These are phyloP conservation scores for Lepidochrysops patricia DNA, from an alignment of 2,888 invertebrate genomes.

Conservation along the genomic window DNA sequence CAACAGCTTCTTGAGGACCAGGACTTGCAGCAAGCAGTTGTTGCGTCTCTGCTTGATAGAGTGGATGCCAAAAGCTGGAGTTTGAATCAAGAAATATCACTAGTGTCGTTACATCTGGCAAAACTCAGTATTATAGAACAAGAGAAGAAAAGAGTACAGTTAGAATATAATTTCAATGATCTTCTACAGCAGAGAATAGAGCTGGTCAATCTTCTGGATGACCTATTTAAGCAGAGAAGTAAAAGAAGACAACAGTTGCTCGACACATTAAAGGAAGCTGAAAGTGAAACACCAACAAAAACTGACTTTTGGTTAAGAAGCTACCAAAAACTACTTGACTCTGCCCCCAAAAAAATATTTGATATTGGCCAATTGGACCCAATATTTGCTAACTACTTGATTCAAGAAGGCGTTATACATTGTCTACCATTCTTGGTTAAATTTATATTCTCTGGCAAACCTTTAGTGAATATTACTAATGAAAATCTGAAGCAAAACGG, in stretches of 20 bases:
- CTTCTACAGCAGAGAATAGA: conserved; percentile 79
- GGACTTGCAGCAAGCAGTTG: conserved; percentile 81
- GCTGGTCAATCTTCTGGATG: conserved; percentile 78
- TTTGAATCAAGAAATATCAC: conserved; percentile 81
- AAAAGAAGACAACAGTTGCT: conserved; percentile 78
- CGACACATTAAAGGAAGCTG: conserved; percentile 81
- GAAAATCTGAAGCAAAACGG: conserved; percentile 75
- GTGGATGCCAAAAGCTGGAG: conserved; percentile 85
- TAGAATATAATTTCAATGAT: conserved; percentile 81
- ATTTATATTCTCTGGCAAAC: conserved; percentile 69
- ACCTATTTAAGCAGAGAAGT: conserved; percentile 80
- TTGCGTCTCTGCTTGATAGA: conserved; percentile 80
- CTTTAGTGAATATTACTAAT: conserved; percentile 67
- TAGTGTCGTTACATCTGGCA: conserved; percentile 82
- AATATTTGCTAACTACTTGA: conserved; percentile 78
- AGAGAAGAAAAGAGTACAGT: conserved; percentile 78
- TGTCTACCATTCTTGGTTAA: conserved; percentile 83
- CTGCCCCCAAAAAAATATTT: conserved; percentile 79
- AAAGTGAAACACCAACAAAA: conserved; percentile 66
- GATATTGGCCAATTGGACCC: conserved; percentile 79
- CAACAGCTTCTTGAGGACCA: conserved; percentile 78
- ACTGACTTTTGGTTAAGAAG: conserved; percentile 85
- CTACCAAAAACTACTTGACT: conserved; percentile 87
- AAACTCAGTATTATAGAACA: conserved; percentile 82
- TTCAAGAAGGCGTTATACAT: conserved; percentile 82